Evolutionary conservation across 2,888 invertebrate species (phyloP), one percentile per base, ranked within the genome.

Genomic region (Junonia oenone): DNA sequence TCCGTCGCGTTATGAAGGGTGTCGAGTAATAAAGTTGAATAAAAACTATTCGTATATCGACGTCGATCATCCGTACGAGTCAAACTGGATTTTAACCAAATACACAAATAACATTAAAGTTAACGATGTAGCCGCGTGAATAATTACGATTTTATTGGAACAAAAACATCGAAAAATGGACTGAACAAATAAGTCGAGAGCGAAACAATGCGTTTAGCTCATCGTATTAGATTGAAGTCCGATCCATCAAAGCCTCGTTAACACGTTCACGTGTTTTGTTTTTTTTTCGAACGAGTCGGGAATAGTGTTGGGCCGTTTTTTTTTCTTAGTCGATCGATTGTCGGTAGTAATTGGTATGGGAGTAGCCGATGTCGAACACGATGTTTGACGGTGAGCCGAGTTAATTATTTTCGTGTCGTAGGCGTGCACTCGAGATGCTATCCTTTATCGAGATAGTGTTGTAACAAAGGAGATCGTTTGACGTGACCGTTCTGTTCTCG

Each of bases 371-470:
- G 87, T 88, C 80, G 78, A 79, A 89, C 89, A 87, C 79, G 76
- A 76, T 86, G 86, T 88, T 86, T 78, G 81, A 80, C 78, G 85
- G 77, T 76, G 81, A 73, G 75, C 73, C 69, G 76, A 79, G 84
- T 83, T 88, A 89, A 89, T 89, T 89, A 89, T 89, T 88, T 89
- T 84, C 81, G 74, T 85, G 83, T 86, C 79, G 84, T 83, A 83
- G 85, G 83, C 85, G 83, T 60, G 79, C 74, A 78, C 73, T 75
- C 73, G 71, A 77, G 87, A 87, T 86, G 65, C 63, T 80, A 86
- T 86, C 84, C 68, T 59, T 59, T 66, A 75, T 76, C 75, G 73
- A 75, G 82, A 83, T 85, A 76, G 72, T 71, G 69, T 68, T 65
- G 71, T 70, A 70, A 69, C 75, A 76, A 80, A 78, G 71, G 78